Evolutionary conservation across 1,140 invertebrate genomes (phyloP).

Genomic region (Chymomyza costata): DNA sequence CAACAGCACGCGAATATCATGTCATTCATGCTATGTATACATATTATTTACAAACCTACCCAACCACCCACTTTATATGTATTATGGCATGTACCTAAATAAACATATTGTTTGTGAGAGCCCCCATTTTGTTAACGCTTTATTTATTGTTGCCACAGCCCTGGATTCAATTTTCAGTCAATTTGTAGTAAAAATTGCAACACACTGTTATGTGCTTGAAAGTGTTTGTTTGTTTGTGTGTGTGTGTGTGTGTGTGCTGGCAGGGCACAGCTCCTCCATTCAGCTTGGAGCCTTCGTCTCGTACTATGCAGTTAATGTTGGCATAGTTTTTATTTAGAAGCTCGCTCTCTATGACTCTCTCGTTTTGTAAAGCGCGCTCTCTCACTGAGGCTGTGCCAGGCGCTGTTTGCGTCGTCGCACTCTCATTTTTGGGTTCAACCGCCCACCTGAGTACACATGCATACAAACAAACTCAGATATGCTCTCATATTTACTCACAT

Average conservation of each 20-base stretch:
- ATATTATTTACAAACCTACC: no score
- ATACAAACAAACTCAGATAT: no score
- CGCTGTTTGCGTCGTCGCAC: no score
- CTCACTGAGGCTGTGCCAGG: no score
- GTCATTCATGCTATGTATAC: conserved; percentile 9
- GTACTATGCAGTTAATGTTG: no score
- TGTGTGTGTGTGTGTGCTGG: not conserved
- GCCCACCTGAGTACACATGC: no score
- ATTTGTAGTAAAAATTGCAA: conserved; percentile 14
- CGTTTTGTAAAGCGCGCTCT: no score
- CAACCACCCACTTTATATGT: not conserved
- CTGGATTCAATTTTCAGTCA: conserved; percentile 24
- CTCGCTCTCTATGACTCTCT: conserved; percentile 3
- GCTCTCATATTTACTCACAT: no score
- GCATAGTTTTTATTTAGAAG: no score
- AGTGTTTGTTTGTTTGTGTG: not conserved
- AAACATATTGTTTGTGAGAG: conserved; percentile 1
- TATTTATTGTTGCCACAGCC: conserved; percentile 8
- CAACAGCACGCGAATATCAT: conserved; percentile 44
- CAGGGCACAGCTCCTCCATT: conserved; percentile 5
- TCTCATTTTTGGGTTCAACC: no score
- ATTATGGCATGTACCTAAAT: conserved; percentile 14
- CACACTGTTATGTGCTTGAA: not conserved
- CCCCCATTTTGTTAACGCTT: not conserved
- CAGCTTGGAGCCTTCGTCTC: not conserved